These are phyloP conservation scores for Thyatira batis DNA, from an alignment of 2,888 invertebrate genomes.

Conservation along the genomic window DNA sequence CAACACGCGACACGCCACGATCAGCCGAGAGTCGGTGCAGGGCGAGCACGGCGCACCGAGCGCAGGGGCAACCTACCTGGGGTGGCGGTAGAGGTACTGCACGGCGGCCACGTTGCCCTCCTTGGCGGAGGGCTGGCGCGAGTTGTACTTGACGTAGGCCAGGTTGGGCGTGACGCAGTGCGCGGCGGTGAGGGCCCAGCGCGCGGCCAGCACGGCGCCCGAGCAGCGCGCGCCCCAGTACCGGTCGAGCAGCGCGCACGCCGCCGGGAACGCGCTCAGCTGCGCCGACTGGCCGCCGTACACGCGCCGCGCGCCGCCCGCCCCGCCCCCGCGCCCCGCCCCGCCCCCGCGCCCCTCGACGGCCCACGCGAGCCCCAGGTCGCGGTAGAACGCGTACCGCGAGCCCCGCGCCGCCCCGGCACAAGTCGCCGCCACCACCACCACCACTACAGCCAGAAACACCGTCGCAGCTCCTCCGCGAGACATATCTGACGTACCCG, in stretches of 20 bases:
- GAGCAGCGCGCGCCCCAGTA: slow-evolving; percentile 60
- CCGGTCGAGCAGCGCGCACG: slow-evolving; percentile 60
- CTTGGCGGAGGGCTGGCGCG: slow-evolving; percentile 36
- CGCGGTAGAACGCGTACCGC: slow-evolving; percentile 1
- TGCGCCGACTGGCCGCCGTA: slow-evolving; percentile 54
- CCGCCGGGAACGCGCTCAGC: slow-evolving; percentile 41
- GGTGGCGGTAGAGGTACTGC: slow-evolving; percentile 59
- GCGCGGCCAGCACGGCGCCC: slow-evolving; percentile 49
- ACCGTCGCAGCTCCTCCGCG: background rate
- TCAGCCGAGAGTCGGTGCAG: background rate
- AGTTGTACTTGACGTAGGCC: slow-evolving; percentile 61
- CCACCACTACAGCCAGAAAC: slow-evolving; percentile 9
- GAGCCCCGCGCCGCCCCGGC: slow-evolving; percentile 7
- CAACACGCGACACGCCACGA: slow-evolving; percentile 5
- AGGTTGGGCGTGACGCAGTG: slow-evolving; percentile 59
- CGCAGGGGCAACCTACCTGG: slow-evolving; percentile 39
- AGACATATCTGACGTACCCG: background rate
- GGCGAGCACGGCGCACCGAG: background rate
- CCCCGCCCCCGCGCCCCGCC: slow-evolving; percentile 12
- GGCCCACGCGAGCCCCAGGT: background rate
- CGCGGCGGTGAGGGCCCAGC: slow-evolving; percentile 71
- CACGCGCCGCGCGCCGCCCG: slow-evolving; percentile 48
- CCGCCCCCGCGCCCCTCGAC: slow-evolving; percentile 12
- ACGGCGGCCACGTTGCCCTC: slow-evolving; percentile 48
- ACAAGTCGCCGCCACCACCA: slow-evolving; percentile 10